Evolutionary conservation across 2,113 vertebrate species (phyloP).

Genomic region (Willisornis vidua): DNA sequence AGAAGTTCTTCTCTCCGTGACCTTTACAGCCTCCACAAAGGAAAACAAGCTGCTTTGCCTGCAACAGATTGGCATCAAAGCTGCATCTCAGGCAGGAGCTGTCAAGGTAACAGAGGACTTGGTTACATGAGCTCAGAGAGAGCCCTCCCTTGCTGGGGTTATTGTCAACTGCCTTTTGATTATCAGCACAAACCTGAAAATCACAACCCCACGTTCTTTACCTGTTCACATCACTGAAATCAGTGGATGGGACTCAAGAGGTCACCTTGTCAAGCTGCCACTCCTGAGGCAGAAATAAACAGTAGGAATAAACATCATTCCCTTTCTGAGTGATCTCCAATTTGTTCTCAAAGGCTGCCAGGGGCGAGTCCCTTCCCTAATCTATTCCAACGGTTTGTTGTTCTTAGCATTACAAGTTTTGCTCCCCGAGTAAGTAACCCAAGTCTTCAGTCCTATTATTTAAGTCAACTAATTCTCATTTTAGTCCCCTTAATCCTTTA

Average conservation of each 20-base stretch:
- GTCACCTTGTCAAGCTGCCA: background rate
- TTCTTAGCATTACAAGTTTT: background rate
- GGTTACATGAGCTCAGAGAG: background rate
- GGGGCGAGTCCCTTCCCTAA: background rate
- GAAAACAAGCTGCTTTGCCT: background rate
- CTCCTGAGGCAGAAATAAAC: background rate
- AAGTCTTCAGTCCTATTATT: background rate
- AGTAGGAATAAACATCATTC: background rate
- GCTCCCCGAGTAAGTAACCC: background rate
- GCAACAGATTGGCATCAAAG: background rate
- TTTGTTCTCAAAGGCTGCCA: background rate
- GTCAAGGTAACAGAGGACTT: background rate
- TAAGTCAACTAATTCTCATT: background rate
- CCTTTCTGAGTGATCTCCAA: background rate
- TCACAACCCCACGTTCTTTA: background rate
- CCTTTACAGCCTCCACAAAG: background rate
- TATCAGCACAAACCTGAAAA: background rate
- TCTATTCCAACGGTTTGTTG: background rate
- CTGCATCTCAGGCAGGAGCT: background rate
- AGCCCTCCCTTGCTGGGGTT: background rate
- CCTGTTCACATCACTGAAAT: background rate
- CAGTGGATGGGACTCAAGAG: background rate
- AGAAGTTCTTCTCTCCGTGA: background rate
- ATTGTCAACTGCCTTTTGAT: background rate
- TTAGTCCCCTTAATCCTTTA: background rate